Base-by-base conservation (phyloP, 2,888 invertebrate species). In the Colletes collaris region DNA sequence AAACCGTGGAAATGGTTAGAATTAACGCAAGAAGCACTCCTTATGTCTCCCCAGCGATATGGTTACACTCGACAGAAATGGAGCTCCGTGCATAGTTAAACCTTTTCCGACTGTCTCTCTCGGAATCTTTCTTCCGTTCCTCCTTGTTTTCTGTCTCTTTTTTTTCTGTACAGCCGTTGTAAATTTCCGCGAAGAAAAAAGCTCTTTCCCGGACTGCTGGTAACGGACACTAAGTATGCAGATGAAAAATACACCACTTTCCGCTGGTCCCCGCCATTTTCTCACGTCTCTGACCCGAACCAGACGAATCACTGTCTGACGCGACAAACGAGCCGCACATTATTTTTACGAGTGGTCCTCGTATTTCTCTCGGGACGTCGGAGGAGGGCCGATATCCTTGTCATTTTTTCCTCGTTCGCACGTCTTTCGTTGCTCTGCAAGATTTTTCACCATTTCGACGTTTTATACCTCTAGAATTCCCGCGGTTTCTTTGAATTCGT, bases 301-400 rank as follows among this genome's bases (percentile, higher is more conserved):
- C 81, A 87, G 85, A 90, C 89, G 90, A 91, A 91, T 90, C 90
- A 90, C 89, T 87, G 88, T 87, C 89, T 84, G 88, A 86, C 85
- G 86, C 83, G 85, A 90, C 88, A 90, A 90, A 91, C 87, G 89
- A 88, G 85, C 82, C 79, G 83, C 83, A 83, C 89, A 87, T 89
- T 88, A 91, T 90, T 91, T 88, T 86, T 82, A 79, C 81, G 76
- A 82, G 84, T 55, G 80, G 80, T 79, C 55, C 79, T 67, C 76
- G 87, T 83, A 88, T 88, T 87, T 89, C 86, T 87, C 82, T 44
- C 46, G 79, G 80, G 80, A 79, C 73, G 86, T 62, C 81, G 73
- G 63, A 58, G 44, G 10, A 46, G 71, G 66, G 46, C 69, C 75
- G 65, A 76, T 79, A 78, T 77, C 70, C 67, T 60, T 10, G 55